Evolutionary conservation across 1,140 invertebrate genomes (phyloP), one percentile per base, ranked within the genome.

Genomic region (Copidosoma floridanum): DNA sequence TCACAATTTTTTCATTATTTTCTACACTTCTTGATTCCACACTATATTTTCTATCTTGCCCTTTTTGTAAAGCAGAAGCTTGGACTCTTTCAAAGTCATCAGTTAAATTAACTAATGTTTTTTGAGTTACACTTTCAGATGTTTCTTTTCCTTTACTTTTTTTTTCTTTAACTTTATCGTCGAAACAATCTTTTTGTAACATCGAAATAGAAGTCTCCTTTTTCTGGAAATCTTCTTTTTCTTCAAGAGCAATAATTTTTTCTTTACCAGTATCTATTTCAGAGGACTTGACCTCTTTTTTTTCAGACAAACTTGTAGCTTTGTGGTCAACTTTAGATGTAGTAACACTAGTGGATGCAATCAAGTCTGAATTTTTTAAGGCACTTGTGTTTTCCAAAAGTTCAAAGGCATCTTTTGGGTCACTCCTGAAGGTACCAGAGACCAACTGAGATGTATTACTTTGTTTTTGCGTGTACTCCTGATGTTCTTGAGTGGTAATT

Each of bases 271-370:
- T 71, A 1, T 56, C 71, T 11, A 73, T 68, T 40, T 79, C 70
- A 0, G 73, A 76, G 1, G 74, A 74, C 2, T 69, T 66, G 1
- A 73, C 43, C 46, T 76, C 74, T 20, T 74, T 79, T 23, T 72
- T 72, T 21, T 76, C 73, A 0, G 69, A 37, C 5, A 50, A 73
- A 5, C 64, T 71, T 1, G 67, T 66, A 4, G 71, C 64, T 24
- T 70, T 69, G 4, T 68, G 73, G 29, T 79, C 75, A 11, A 75
- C 41, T 56, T 69, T 78, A 0, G 77, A 80, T 0, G 71, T 70
- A 3, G 38, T 6, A 3, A 74, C 65, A 21, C 47, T 62, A 10
- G 53, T 20, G 0, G 55, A 55, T 2, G 57, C 68, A 0, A 46
- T n/a, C 0, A 67, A 67, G 7, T 73, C 68, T 0, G 63, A 43